Conservation (phyloP, 2,113 vertebrate species). For the Pycnonotus jocosus region DNA sequence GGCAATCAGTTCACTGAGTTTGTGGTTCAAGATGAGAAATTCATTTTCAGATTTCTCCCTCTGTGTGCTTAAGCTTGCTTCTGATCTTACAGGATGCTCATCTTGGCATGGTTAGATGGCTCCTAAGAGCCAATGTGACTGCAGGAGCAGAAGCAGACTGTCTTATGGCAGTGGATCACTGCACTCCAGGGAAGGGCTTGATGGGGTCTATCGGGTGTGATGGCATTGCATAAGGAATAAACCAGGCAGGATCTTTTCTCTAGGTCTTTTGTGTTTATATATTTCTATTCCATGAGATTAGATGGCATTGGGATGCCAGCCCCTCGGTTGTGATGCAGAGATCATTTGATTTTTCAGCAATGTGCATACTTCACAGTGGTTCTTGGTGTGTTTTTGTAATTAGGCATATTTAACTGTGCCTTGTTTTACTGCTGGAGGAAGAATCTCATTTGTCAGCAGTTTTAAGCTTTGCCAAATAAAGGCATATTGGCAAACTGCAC, state of each 20-base stretch:
- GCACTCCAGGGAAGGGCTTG: not conserved
- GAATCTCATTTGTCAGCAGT: constrained; percentile 82
- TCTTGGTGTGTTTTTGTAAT: constrained; percentile 66
- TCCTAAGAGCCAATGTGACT: not conserved
- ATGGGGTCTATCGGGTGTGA: fast-evolving
- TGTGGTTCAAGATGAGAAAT: not conserved
- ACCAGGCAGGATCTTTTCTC: not conserved
- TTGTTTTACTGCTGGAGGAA: constrained; percentile 69
- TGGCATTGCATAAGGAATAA: not conserved
- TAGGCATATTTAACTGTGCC: constrained; percentile 73
- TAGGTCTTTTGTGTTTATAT: not conserved
- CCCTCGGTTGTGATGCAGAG: not conserved
- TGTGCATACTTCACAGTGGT: not conserved
- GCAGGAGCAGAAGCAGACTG: not conserved
- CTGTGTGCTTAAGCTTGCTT: not conserved
- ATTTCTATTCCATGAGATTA: not conserved
- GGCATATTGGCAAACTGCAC: constrained; percentile 77
- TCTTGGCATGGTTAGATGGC: not conserved
- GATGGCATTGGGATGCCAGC: not conserved
- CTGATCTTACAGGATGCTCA: not conserved
- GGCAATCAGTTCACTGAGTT: not conserved
- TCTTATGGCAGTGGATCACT: not conserved
- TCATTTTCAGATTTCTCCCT: not conserved
- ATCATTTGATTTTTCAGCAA: constrained; percentile 15
- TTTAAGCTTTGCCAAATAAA: constrained; percentile 80